A percentile compares a stretch with the other conserved stretches of the same genome.
phyloP scores from a whole-genome alignment of 64 coral and sea anemone species.

The Montipora capricornis region DNA sequence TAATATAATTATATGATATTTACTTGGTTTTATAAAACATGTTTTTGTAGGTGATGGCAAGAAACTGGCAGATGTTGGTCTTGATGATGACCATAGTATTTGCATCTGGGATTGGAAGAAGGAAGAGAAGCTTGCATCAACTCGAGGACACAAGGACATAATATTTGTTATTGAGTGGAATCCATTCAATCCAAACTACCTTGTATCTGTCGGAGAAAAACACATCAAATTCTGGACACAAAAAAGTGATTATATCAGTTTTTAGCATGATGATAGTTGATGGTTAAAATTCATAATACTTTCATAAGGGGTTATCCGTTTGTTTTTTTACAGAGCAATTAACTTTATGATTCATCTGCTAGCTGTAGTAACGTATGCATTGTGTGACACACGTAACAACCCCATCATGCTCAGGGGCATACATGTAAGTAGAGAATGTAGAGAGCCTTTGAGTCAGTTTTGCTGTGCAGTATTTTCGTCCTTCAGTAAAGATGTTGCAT shows the following conservation, averaged over 20 bases:
- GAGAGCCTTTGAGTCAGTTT: no score
- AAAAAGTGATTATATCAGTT: conserved; percentile 60
- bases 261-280: neutral
- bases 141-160: conserved; percentile 93
- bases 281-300: no score
- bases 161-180: conserved; percentile 98
- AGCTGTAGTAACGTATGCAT: no score
- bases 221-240: conserved; percentile 99
- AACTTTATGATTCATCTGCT: no score
- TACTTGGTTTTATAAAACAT: neutral
- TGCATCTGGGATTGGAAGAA: conserved; percentile 99
- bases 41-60: conserved; percentile 84
- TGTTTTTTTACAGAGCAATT: no score
- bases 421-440: no score
- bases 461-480: no score
- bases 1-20: neutral
- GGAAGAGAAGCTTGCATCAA: conserved; percentile 88
- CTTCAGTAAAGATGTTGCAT: no score
- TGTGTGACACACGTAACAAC: no score
- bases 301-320: no score
- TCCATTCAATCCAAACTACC: conserved; percentile 89
- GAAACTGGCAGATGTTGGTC: conserved; percentile 91
- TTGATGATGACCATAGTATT: conserved; percentile 95
- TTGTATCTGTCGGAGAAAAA: conserved; percentile 98
- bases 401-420: no score